Evolutionary conservation across 2,797 vertebrate species (phyloP).

Genomic region (Darevskia nairensis): DNA sequence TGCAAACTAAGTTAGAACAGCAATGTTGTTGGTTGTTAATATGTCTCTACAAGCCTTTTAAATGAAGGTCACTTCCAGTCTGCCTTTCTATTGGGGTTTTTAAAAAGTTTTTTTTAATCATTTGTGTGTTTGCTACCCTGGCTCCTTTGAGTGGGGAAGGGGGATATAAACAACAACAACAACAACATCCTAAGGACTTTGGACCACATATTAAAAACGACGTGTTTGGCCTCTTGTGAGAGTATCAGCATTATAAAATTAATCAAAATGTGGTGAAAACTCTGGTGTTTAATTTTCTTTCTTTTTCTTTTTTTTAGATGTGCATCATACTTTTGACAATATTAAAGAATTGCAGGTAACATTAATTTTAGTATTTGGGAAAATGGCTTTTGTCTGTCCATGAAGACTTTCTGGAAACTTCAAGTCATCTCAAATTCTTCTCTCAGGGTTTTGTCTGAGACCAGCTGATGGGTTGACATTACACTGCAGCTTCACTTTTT

Average conservation of each 20-base stretch:
- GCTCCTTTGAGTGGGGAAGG: no score
- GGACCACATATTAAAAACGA: background rate
- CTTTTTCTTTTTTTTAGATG: slow-evolving; percentile 26
- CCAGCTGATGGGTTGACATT: no score
- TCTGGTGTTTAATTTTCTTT: background rate
- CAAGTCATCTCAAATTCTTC: no score
- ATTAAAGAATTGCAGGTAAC: background rate
- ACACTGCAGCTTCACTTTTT: no score
- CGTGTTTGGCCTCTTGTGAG: background rate
- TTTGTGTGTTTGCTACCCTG: no score
- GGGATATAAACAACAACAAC: no score
- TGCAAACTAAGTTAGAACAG: background rate
- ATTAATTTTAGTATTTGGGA: background rate
- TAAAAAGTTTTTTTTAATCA: no score
- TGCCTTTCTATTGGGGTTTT: no score
- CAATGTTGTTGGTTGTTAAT: background rate
- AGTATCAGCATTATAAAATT: background rate
- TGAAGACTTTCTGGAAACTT: no score
- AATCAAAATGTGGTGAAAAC: background rate
- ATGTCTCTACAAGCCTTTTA: no score
- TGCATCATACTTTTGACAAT: background rate
- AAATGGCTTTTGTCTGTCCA: background rate
- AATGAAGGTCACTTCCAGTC: no score
- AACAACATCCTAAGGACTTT: background rate
- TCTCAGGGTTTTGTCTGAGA: no score